Percentiles rank a stretch among this genome's conserved stretches.
Conservation (phyloP, 2,113 vertebrate genomes). For the Lipophrys pholis region DNA sequence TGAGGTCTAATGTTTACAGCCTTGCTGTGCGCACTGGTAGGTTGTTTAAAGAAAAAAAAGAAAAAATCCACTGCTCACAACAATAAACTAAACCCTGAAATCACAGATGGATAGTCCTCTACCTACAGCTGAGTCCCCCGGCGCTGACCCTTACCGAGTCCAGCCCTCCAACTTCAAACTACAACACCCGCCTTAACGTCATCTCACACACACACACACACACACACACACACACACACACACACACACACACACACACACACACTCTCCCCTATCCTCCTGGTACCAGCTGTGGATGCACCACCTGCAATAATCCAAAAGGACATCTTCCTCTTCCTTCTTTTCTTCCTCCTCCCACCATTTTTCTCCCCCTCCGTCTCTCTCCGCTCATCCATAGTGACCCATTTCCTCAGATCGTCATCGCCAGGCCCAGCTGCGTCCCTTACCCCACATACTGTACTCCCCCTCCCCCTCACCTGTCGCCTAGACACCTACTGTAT, state of each 20-base stretch:
- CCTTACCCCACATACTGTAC: constrained; percentile 72
- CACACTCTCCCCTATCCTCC: constrained; percentile 13
- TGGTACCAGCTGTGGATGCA: constrained; percentile 67
- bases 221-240: constrained; percentile 4
- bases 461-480: constrained; percentile 66
- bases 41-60: too few relatives aligned
- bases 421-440: constrained; percentile 78
- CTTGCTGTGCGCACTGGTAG: too few relatives aligned
- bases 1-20: too few relatives aligned
- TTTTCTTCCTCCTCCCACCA: constrained; percentile 50
- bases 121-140: not conserved
- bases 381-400: constrained; percentile 77
- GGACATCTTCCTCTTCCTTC: constrained; percentile 65
- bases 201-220: constrained; percentile 7
- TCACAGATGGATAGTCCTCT: not conserved
- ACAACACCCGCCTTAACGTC: constrained; percentile 35
- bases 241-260: constrained; percentile 23
- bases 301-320: constrained; percentile 76
- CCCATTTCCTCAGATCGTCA: constrained; percentile 78
- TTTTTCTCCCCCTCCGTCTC: constrained; percentile 61
- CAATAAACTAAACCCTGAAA: not conserved
- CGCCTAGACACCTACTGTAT: constrained; percentile 40
- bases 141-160: constrained; percentile 38
- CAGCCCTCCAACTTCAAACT: constrained; percentile 35
- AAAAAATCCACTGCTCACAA: not conserved